Conservation (phyloP, 2,888 invertebrate genomes). For the Melanostoma mellinum region DNA sequence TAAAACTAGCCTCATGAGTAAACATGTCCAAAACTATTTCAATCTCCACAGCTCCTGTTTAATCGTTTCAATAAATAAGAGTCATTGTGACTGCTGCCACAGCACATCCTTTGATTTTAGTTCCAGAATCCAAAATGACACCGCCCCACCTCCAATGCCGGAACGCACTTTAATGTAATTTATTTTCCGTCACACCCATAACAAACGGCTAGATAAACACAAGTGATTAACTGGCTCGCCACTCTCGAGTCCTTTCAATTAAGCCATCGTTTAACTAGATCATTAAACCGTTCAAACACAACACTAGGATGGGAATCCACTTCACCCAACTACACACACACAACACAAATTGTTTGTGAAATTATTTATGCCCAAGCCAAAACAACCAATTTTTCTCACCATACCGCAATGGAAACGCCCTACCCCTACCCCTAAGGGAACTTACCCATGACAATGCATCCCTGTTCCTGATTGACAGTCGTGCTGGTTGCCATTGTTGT, state of each 20-base stretch:
- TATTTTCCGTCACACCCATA: conserved; percentile 36
- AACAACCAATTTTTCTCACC: conserved; percentile 24
- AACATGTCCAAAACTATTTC: not conserved
- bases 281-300: conserved; percentile 48
- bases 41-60: not conserved
- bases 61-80: conserved; percentile 20
- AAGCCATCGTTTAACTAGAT: conserved; percentile 54
- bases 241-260: conserved; percentile 48
- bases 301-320: not conserved
- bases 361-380: conserved; percentile 52
- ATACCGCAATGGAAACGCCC: not conserved
- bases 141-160: not conserved
- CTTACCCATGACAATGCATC: conserved; percentile 78
- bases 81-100: not conserved
- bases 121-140: not conserved
- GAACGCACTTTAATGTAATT: conserved; percentile 42
- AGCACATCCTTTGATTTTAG: conserved; percentile 6
- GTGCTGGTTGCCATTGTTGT: conserved; percentile 58
- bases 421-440: conserved; percentile 22
- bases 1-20: too few relatives aligned
- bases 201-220: conserved; percentile 33
- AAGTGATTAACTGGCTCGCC: conserved; percentile 48
- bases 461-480: conserved; percentile 74
- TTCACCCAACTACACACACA: conserved; percentile 21
- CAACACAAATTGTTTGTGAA: conserved; percentile 45